Evolutionary conservation across 2,797 vertebrate species (phyloP).

Genomic region (Sus cebifrons): DNA sequence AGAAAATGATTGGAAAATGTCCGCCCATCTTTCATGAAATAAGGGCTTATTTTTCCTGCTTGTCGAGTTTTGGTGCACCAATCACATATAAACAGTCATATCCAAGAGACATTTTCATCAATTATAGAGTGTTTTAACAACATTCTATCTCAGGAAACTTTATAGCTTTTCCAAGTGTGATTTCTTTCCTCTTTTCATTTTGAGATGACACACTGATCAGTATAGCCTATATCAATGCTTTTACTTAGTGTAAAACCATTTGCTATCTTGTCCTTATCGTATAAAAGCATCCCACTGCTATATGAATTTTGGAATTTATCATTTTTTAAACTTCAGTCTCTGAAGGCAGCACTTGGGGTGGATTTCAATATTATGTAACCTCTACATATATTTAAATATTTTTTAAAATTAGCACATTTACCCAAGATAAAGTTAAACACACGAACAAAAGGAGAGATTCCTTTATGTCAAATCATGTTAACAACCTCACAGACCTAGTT

Average conservation of each 20-base stretch:
- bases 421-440: slow-evolving; percentile 9
- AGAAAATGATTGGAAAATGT: slow-evolving; percentile 78
- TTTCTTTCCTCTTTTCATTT: slow-evolving; percentile 66
- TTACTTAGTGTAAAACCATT: slow-evolving; percentile 16
- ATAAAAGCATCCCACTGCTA: slow-evolving; percentile 27
- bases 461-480: slow-evolving; percentile 53
- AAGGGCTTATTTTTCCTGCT: slow-evolving; percentile 79
- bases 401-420: neutral
- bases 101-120: slow-evolving; percentile 80
- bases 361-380: neutral
- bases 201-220: slow-evolving; percentile 69
- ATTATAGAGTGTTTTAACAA: slow-evolving; percentile 62
- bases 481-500: neutral
- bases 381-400: neutral
- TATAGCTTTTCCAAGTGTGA: slow-evolving; percentile 42
- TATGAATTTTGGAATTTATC: slow-evolving; percentile 50
- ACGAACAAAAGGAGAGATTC: neutral
- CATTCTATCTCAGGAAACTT: slow-evolving; percentile 55
- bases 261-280: neutral
- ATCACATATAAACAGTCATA: slow-evolving; percentile 73
- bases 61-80: slow-evolving; percentile 67
- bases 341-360: neutral
- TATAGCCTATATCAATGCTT: neutral
- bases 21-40: slow-evolving; percentile 76
- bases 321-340: slow-evolving; percentile 38